Base-by-base conservation (phyloP, 2,888 invertebrate genomes). In the Candidula unifasciata region DNA sequence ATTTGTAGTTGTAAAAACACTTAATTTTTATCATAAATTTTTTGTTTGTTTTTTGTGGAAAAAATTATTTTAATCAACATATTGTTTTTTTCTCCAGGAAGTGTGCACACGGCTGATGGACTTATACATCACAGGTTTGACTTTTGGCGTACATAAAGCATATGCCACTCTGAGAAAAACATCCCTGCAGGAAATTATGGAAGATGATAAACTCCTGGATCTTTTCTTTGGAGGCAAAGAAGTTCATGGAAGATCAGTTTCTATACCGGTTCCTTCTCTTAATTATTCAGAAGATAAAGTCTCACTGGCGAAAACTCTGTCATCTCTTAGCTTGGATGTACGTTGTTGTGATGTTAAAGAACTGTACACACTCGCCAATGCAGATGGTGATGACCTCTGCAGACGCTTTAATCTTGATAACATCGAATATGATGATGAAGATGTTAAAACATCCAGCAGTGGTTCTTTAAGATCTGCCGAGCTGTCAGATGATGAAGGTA, bases 311-410 rank as follows among this genome's bases (percentile, higher is more conserved):
- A 81, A 66, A 33, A 77, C 85, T 27, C 24, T 85, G 24, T 85
- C 85, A 16, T 27, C 30, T 16, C 68, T 81, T 18, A 85, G 81
- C 54, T 33, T 85, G n/a, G 81, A 85, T 27, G 64, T 85, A 1
- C 52, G 77, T 8, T 57, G 52, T 6, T 85, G 60, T 60, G 52
- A 76, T 24, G 78, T 85, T 13, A 60, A 77, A 6, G 85, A 85
- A 24, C 35, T 85, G 77, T 85, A 85, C 85, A 16, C 44, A 1
- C 54, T 85, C n/a, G 81, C 85, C 21, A 85, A 85, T 60, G 77
- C 81, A 35, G 85, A 85, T 71, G 44, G 85, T 30, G 30, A 37
- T n/a, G 81, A 81, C 24, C 35, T 85, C 33, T 18, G 60, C 30
- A 44, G 60, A n/a, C 24, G 78, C 2, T 77, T 85, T 18, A 27